Base-by-base conservation (phyloP, 2,888 invertebrate genomes). In the Disparrhopalites patrizii region DNA sequence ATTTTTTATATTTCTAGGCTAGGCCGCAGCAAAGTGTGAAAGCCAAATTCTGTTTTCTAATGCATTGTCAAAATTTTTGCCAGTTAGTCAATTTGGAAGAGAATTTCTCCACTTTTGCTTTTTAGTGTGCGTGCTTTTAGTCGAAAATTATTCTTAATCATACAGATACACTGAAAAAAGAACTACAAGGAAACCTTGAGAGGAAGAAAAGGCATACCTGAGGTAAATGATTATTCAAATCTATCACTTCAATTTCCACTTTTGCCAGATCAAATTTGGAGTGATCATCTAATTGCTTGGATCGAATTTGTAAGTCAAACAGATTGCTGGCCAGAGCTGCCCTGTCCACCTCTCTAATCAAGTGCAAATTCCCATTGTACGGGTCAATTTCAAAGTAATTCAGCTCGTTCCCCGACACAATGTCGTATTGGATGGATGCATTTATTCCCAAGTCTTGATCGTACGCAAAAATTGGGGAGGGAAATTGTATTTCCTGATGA, bases 391-490 rank as follows among this genome's bases (percentile, higher is more conserved):
- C 84, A 79, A 93, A 93, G 18, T 90, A 79, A 51, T 86, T 85
- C 0, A 87, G 81, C 61, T 91, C 91, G 77, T 91, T 91, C 1
- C 92, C 93, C 1, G 90, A 84, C 25, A 90, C 83, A 55, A 93
- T 86, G 71, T 89, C 89, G 78, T 92, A 93, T 0, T 87, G 82
- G 1, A 93, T 81, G 0, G 87, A 82, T 0, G 89, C 84, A 73
- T 88, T 86, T 47, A 92, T 84, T 0, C 88, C 89, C 1, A 82
- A 76, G 78, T 93, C 92, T 78, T 90, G 89, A 79, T 92, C 92
- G 71, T 84, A 85, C 0, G 92, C 92, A 73, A 84, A 84, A 51
- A 93, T 90, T 1, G 87, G 84, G 0, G 87, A 85, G 3, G 85
- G 81, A 77, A 92, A 89, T 62, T 83, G 79, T 1, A 93, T 80